A percentile compares a stretch with the other conserved stretches of the same genome.
These are phyloP conservation scores for Pseudonaja textilis DNA, from an alignment of 2,113 vertebrate genomes.

Conservation along the genomic window DNA sequence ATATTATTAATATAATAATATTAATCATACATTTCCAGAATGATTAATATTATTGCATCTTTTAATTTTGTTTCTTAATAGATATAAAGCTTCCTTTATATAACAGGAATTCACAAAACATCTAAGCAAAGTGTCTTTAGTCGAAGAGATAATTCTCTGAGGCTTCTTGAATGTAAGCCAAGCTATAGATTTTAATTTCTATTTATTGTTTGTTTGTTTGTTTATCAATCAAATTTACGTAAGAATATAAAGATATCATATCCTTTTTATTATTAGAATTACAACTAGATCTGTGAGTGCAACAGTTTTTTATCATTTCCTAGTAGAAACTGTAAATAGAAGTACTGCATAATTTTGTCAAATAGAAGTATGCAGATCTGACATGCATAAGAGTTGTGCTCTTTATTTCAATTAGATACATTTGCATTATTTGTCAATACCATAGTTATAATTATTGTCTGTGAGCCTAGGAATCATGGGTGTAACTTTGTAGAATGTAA, in stretches of 20 bases:
- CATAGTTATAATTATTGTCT: not conserved
- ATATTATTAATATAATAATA: too few species aligned
- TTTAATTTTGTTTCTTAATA: slow-evolving; percentile 7
- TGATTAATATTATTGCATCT: slow-evolving; percentile 11
- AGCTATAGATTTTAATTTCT: not conserved
- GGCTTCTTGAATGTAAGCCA: not conserved
- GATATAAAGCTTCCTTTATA: slow-evolving; percentile 1
- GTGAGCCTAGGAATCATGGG: not conserved
- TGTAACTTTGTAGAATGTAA: too few species aligned
- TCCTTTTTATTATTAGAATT: not conserved
- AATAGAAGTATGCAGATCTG: not conserved
- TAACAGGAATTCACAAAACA: slow-evolving; percentile 1
- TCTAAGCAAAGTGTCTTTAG: not conserved
- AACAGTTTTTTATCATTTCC: not conserved
- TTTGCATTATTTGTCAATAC: not conserved
- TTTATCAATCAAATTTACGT: too few species aligned
- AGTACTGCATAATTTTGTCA: not conserved
- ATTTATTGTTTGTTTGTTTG: too few species aligned
- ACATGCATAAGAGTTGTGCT: not conserved
- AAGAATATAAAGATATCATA: not conserved
- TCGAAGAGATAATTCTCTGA: not conserved
- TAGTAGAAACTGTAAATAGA: not conserved
- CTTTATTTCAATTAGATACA: not conserved
- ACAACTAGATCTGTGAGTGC: not conserved
- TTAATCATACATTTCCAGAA: not conserved